Evolutionary conservation across 1,140 invertebrate genomes (phyloP).

Genomic region (Ctenoplectra terminalis): DNA sequence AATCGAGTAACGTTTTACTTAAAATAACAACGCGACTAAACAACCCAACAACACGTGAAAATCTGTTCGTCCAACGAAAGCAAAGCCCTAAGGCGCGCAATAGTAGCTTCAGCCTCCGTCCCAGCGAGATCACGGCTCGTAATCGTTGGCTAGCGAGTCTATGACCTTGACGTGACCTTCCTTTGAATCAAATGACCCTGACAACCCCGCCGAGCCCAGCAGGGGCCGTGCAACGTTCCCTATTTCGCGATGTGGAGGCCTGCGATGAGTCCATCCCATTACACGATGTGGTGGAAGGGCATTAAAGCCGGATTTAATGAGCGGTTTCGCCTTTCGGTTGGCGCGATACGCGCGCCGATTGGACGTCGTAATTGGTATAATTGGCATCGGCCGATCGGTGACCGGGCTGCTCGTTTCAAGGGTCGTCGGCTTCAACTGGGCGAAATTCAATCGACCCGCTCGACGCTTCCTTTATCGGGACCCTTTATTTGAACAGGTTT

Average conservation of each 20-base stretch:
- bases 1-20: too few species aligned
- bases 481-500: not conserved
- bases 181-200: slow-evolving; percentile 67
- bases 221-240: slow-evolving; percentile 44
- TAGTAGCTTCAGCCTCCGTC: slow-evolving; percentile 12
- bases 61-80: slow-evolving; percentile 43
- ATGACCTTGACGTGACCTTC: slow-evolving; percentile 70
- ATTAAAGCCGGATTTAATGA: slow-evolving; percentile 68
- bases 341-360: slow-evolving; percentile 68
- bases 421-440: not conserved
- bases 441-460: not conserved
- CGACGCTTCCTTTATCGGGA: not conserved
- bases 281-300: slow-evolving; percentile 38
- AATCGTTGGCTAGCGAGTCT: slow-evolving; percentile 51
- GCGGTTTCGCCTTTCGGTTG: slow-evolving; percentile 67
- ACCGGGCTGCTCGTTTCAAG: not conserved
- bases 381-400: slow-evolving; percentile 38
- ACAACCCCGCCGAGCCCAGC: slow-evolving; percentile 28
- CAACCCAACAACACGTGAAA: not conserved
- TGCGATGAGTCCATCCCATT: slow-evolving; percentile 41
- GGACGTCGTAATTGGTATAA: slow-evolving; percentile 69
- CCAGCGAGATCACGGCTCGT: slow-evolving; percentile 44
- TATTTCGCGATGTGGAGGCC: slow-evolving; percentile 29
- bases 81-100: slow-evolving; percentile 28
- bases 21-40: too few species aligned